These are phyloP conservation scores for Vidua chalybeata DNA, from an alignment of 2,113 vertebrate genomes.

Conservation along the genomic window DNA sequence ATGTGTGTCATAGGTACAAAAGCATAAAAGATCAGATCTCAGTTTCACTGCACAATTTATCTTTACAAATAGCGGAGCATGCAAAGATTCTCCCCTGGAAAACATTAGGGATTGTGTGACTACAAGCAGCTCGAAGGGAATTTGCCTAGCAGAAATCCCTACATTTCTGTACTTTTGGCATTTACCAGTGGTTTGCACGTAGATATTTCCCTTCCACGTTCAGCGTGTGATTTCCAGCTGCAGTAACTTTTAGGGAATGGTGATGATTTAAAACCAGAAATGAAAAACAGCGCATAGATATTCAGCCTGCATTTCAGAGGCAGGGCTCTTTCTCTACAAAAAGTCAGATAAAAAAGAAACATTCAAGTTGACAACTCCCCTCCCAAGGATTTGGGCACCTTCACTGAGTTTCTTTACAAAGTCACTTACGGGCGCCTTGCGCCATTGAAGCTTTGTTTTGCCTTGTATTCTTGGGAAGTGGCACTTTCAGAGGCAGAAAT, in stretches of 20 bases:
- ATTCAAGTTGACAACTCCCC: conserved; percentile 50
- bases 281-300: fast-evolving
- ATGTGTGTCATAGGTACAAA: neutral
- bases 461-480: conserved; percentile 49
- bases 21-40: neutral
- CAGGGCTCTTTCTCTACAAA: neutral
- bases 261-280: neutral
- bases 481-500: conserved; percentile 64
- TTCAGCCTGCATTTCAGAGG: neutral
- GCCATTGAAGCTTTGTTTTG: conserved; percentile 52
- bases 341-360: conserved; percentile 25
- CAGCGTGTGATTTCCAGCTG: neutral
- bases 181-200: neutral
- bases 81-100: neutral
- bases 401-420: conserved; percentile 34
- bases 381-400: conserved; percentile 45
- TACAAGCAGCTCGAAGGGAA: neutral
- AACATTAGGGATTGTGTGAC: neutral
- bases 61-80: neutral
- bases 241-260: neutral
- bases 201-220: neutral
- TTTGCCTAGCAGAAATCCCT: neutral
- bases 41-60: neutral
- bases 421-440: conserved; percentile 15
- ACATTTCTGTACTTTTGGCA: fast-evolving